Base-by-base conservation (phyloP, 2,888 invertebrate genomes). In the Schizotus pectinicornis region DNA sequence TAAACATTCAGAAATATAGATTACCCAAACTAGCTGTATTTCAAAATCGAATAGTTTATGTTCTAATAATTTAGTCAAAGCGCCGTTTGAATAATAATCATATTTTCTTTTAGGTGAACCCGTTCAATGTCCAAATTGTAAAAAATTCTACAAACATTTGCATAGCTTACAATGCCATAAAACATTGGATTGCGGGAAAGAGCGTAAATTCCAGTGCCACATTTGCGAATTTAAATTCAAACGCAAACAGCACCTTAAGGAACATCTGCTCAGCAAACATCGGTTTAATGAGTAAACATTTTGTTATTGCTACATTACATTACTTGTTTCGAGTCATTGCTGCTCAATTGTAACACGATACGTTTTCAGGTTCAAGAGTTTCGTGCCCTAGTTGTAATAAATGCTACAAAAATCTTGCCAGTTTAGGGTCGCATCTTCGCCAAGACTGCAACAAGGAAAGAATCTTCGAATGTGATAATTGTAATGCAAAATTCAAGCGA, bases 221-320 rank as follows among this genome's bases (percentile, higher is more conserved):
- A 47, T 52, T 1, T 69, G 69, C 39, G 11, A 39, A 6, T 64
- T 61, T 37, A 39, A 52, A 6, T 59, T 64, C n/a, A 65, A 59
- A 48, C 51, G 69, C 34, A 67, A 62, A 36, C 62, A 69, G 42
- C 68, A 70, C 48, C 45, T 70, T 6, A 63, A 59, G 36, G 55
- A 59, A 8, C 70, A 72, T 50, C 5, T 22, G 22, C 5, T 22
- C 5, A 22, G 5, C 3, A 22, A 3, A 22, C 22, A 22, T 22
- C 22, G 5, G 22, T 22, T 22, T 22, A 22, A 22, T 22, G 22
- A 22, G 22, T 22, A 22, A 22, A 22, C 3, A 22, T 22, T 22
- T 22, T 3, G 3, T 22, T 22, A 22, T 5, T 5, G 22, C 22
- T 22, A 3, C 5, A 22, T 22, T 22, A 22, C 2, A 22, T 22